These are phyloP conservation scores for Babyrousa celebensis DNA, from an alignment of 2,797 vertebrate species.

Conservation along the genomic window DNA sequence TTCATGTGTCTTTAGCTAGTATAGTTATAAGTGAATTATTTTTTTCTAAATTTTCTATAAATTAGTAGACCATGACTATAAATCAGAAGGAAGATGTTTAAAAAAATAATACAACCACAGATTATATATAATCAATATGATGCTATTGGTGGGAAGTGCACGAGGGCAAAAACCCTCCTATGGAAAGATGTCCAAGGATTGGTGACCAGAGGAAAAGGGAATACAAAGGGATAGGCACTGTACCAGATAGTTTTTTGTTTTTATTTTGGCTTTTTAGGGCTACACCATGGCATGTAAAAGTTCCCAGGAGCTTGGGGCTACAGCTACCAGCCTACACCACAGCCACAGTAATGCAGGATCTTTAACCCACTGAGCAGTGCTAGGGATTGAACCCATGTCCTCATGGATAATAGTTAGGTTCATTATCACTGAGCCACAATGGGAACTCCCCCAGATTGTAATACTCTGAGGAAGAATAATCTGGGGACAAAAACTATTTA, in stretches of 20 bases:
- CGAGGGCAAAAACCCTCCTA: not conserved
- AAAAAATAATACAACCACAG: not conserved
- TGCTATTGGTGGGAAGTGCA: not conserved
- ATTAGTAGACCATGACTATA: not conserved
- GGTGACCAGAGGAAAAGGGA: not conserved
- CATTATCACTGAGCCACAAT: too few relatives aligned
- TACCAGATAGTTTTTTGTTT: not conserved
- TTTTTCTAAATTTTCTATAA: constrained; percentile 5
- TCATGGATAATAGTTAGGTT: too few relatives aligned
- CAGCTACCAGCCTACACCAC: too few relatives aligned
- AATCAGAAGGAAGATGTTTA: not conserved
- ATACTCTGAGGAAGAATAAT: not conserved
- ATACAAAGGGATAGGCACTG: not conserved
- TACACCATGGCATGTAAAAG: too few relatives aligned
- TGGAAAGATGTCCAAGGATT: not conserved
- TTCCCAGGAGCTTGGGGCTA: too few relatives aligned
- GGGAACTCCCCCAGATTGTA: too few relatives aligned
- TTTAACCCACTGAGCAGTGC: too few relatives aligned
- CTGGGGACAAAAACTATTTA: not conserved
- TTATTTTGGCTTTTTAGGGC: too few relatives aligned
- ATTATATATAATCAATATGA: not conserved
- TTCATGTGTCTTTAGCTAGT: not conserved
- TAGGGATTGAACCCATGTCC: too few relatives aligned
- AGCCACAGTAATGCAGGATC: too few relatives aligned
- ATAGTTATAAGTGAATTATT: not conserved